phyloP scores from a whole-genome alignment of 2,888 invertebrate species.

The Acleris cristana region DNA sequence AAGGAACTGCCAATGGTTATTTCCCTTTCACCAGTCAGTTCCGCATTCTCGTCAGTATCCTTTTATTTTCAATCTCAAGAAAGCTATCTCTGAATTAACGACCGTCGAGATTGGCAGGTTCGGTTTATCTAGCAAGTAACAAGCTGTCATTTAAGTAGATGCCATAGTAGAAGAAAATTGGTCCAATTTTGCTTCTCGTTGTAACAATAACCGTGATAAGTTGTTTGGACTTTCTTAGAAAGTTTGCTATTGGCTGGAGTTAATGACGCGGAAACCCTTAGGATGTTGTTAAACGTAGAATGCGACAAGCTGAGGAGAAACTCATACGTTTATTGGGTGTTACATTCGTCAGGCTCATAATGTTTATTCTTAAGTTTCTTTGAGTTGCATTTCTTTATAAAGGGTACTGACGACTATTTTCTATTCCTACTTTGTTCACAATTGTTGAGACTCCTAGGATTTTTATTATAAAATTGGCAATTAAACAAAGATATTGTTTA shows the following conservation, averaged over 20 bases:
- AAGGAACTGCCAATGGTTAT: too few species aligned
- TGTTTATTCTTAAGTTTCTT: too few species aligned
- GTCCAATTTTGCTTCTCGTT: conserved; percentile 24
- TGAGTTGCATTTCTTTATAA: too few species aligned
- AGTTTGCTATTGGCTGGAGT: conserved; percentile 20
- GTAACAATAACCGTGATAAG: conserved; percentile 23
- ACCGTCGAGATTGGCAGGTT: conserved; percentile 18
- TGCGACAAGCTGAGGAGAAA: too few species aligned
- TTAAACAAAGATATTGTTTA: too few species aligned
- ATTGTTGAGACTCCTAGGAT: too few species aligned
- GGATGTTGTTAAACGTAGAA: not conserved
- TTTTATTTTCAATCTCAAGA: conserved; percentile 14
- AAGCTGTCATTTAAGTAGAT: conserved; percentile 20
- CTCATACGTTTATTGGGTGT: too few species aligned
- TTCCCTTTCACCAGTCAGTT: conserved; percentile 1
- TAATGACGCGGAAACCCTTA: conserved; percentile 27
- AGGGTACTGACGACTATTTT: too few species aligned
- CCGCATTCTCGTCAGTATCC: conserved; percentile 8
- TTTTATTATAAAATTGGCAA: too few species aligned
- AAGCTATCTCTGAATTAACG: conserved; percentile 16
- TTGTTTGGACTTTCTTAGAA: conserved; percentile 33
- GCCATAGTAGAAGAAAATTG: conserved; percentile 19
- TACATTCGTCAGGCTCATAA: too few species aligned
- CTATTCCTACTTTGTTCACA: too few species aligned
- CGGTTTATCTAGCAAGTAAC: conserved; percentile 19